phyloP scores from a whole-genome alignment of 2,888 invertebrate genomes.

The Cephus rjabovi region DNA sequence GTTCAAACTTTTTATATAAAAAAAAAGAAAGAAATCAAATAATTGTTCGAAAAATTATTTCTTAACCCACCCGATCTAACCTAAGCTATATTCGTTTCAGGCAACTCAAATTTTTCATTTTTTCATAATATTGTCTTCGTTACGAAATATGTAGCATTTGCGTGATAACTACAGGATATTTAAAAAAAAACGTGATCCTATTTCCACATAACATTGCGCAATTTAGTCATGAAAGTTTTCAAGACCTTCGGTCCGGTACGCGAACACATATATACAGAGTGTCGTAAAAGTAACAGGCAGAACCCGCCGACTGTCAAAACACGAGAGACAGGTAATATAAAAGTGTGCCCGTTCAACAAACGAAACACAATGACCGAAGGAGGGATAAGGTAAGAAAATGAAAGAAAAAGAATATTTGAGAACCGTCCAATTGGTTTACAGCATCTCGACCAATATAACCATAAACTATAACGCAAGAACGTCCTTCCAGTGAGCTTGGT shows the following conservation, averaged over 20 bases:
- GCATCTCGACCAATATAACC: conserved; percentile 42
- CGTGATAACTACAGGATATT: not conserved
- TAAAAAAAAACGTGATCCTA: not conserved
- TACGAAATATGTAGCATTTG: not conserved
- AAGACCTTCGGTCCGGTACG: not conserved
- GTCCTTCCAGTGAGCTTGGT: not conserved
- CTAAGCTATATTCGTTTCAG: not conserved
- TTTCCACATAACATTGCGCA: not conserved
- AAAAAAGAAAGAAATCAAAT: not conserved
- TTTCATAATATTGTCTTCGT: not conserved
- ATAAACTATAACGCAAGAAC: conserved; percentile 44
- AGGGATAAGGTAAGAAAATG: not conserved
- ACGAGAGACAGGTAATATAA: conserved; percentile 34
- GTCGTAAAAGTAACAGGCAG: conserved; percentile 58
- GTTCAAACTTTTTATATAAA: conserved; percentile 35
- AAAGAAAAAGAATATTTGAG: not conserved
- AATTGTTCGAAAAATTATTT: not conserved
- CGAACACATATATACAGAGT: not conserved
- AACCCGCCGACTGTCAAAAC: conserved; percentile 64
- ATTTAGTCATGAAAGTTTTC: not conserved
- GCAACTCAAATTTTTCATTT: not conserved
- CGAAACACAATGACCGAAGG: conserved; percentile 31
- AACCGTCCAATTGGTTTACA: conserved; percentile 47
- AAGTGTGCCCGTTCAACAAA: conserved; percentile 32
- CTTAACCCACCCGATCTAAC: not conserved